These are phyloP conservation scores for Clarias magur DNA, from an alignment of 2,113 vertebrate species.

Conservation along the genomic window DNA sequence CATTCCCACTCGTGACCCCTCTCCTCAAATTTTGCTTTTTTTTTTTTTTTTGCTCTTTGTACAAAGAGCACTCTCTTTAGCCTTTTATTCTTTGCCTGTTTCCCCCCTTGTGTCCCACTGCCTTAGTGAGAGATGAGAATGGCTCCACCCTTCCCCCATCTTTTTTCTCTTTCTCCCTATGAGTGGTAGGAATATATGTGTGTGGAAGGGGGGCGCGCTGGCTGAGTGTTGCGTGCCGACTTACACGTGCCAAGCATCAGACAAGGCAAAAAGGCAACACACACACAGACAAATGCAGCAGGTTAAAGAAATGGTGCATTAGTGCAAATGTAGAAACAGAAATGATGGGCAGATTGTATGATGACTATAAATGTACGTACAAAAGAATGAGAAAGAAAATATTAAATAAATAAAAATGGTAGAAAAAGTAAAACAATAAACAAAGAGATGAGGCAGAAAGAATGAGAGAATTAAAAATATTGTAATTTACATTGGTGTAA, in stretches of 20 bases:
- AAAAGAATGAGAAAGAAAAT: background rate
- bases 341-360: background rate
- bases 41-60: conserved; percentile 38
- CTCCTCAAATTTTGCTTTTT: conserved; percentile 53
- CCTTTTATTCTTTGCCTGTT: conserved; percentile 36
- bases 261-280: conserved; percentile 41
- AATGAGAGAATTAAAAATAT: conserved; percentile 40
- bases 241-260: conserved; percentile 75
- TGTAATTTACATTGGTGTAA: background rate
- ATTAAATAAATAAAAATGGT: background rate
- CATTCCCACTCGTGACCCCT: conserved; percentile 29
- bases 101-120: conserved; percentile 38
- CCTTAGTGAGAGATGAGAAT: conserved; percentile 52
- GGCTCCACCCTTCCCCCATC: conserved; percentile 54
- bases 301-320: background rate
- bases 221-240: conserved; percentile 73
- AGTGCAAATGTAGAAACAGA: background rate
- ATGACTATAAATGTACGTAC: background rate
- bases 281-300: conserved; percentile 34
- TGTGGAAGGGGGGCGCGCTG: conserved; percentile 39
- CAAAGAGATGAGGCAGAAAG: background rate
- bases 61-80: conserved; percentile 51
- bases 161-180: conserved; percentile 50
- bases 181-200: conserved; percentile 44
- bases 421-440: background rate